Conservation (phyloP, 2,797 vertebrate species). For the Manis pentadactyla region DNA sequence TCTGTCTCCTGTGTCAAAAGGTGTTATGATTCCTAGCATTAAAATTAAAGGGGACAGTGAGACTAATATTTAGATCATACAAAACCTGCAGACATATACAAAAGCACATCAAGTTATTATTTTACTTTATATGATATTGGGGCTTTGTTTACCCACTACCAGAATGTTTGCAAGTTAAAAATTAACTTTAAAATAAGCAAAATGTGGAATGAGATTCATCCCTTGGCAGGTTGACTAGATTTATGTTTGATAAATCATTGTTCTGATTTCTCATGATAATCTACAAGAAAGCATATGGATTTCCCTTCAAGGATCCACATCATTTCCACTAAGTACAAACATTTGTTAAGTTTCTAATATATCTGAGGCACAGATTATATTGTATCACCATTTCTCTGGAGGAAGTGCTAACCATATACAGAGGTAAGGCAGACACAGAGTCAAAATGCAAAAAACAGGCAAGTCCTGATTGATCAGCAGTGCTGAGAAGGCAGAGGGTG, state of each 20-base stretch:
- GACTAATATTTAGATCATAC: not conserved
- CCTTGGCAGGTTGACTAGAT: not conserved
- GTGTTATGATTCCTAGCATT: not conserved
- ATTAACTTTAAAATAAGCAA: slow-evolving; percentile 44
- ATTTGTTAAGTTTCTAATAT: slow-evolving; percentile 57
- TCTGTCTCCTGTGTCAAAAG: not conserved
- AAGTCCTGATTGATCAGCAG: not conserved
- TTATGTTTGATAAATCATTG: slow-evolving; percentile 17
- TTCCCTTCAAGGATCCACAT: slow-evolving; percentile 16
- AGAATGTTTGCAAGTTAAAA: not conserved
- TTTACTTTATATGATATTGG: not conserved
- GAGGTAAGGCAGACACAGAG: not conserved
- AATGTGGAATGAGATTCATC: not conserved
- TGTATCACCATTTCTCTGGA: slow-evolving; percentile 1
- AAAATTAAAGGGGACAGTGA: not conserved
- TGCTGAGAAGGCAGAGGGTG: not conserved
- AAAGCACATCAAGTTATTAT: not conserved
- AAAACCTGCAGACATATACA: not conserved
- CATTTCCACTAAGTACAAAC: slow-evolving; percentile 40
- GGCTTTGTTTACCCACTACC: not conserved
- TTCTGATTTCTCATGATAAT: slow-evolving; percentile 44
- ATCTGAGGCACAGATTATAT: not conserved
- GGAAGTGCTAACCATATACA: not conserved
- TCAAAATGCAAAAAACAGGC: not conserved
- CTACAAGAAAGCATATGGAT: not conserved